phyloP scores from a whole-genome alignment of 2,113 vertebrate genomes.

The Phaethon lepturus region DNA sequence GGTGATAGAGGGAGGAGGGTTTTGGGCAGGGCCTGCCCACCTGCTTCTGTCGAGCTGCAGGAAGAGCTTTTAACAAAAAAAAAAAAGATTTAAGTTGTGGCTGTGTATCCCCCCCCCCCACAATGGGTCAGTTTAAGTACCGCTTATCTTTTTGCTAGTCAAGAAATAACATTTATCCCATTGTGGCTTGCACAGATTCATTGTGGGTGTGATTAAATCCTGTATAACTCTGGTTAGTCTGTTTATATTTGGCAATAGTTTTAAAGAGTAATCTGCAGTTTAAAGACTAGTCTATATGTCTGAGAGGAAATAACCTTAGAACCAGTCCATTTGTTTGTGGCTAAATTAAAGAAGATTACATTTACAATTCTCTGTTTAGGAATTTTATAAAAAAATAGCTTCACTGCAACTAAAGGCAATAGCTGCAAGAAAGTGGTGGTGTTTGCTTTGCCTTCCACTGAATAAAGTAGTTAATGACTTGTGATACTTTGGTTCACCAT shows the following conservation, averaged over 20 bases:
- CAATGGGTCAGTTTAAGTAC: neutral
- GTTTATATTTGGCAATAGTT: neutral
- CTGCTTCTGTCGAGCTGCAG: neutral
- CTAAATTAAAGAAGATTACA: neutral
- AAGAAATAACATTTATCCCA: neutral
- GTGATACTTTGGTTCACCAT: neutral
- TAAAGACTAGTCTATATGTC: rapidly evolving
- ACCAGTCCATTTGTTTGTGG: neutral
- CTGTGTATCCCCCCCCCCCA: too few relatives aligned
- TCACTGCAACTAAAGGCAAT: neutral
- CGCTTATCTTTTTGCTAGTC: neutral
- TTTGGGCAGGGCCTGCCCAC: neutral
- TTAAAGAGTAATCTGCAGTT: neutral
- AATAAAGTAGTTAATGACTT: neutral
- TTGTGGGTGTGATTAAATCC: neutral
- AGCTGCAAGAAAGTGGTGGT: neutral
- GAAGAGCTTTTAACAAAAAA: neutral
- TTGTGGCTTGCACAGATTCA: neutral
- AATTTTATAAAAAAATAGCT: neutral
- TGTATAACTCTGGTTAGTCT: neutral
- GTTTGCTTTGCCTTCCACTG: neutral
- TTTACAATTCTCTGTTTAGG: neutral
- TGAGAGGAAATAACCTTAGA: neutral
- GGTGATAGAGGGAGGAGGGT: neutral
- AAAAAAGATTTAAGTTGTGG: neutral